phyloP scores from a whole-genome alignment of 2,113 vertebrate genomes.

The Forbesichthys agassizii region DNA sequence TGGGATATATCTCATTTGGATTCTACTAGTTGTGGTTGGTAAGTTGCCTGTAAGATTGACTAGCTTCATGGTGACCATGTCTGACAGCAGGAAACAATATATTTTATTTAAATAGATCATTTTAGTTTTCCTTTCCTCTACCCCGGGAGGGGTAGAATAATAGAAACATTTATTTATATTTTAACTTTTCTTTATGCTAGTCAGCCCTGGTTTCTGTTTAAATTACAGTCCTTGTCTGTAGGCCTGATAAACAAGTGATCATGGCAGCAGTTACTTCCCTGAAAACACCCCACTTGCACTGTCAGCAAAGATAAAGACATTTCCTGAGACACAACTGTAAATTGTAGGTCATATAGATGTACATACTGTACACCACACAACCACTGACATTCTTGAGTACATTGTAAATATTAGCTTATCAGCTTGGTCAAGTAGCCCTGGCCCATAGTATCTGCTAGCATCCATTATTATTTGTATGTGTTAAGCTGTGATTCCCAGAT shows the following conservation, averaged over 20 bases:
- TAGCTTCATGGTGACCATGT: background rate
- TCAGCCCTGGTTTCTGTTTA: constrained; percentile 17
- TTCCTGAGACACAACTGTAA: constrained; percentile 14
- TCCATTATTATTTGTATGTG: no score
- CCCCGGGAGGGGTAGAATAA: no score
- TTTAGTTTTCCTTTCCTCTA: background rate
- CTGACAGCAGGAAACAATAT: no score
- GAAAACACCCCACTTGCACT: constrained; percentile 22
- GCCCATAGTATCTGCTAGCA: background rate
- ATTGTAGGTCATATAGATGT: constrained; percentile 11
- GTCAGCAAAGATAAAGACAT: constrained; percentile 44
- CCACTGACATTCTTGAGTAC: background rate
- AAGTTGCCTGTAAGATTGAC: constrained; percentile 73
- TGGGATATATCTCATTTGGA: constrained; percentile 98
- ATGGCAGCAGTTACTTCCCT: background rate
- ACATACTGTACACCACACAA: background rate
- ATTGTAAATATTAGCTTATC: background rate
- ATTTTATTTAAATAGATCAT: background rate
- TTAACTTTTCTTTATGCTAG: no score
- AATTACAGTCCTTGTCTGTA: background rate
- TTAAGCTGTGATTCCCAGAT: no score
- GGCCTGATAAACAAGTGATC: background rate
- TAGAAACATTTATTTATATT: no score
- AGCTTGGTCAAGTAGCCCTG: background rate
- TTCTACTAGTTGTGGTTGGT: constrained; percentile 94